Conservation (phyloP, 2,888 invertebrate genomes). For the Cyclophora punctaria region DNA sequence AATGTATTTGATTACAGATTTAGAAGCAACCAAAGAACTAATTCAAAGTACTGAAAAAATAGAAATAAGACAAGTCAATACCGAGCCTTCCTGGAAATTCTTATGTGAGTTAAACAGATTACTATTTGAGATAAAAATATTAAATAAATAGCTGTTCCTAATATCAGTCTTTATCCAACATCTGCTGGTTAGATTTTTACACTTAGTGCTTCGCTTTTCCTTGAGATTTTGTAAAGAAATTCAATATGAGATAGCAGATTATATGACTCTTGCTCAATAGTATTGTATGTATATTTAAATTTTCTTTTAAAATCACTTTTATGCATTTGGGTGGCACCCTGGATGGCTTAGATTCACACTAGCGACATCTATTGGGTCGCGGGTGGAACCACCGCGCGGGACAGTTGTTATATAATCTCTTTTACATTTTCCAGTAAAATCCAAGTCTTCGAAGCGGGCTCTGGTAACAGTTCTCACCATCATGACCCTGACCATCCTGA, state of each 20-base stretch:
- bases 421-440: constrained; percentile 30
- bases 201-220: too few relatives aligned
- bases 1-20: too few relatives aligned
- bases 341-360: too few relatives aligned
- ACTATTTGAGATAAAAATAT: too few relatives aligned
- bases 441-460: constrained; percentile 40
- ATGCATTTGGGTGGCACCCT: too few relatives aligned
- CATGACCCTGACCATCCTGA: constrained; percentile 46
- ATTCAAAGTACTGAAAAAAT: neutral
- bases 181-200: too few relatives aligned
- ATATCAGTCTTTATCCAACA: too few relatives aligned
- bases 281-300: neutral
- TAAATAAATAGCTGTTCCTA: too few relatives aligned
- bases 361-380: too few relatives aligned
- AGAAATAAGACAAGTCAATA: neutral
- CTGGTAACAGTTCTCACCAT: constrained; percentile 29
- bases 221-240: too few relatives aligned
- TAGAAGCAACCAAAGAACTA: too few relatives aligned
- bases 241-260: neutral
- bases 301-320: neutral
- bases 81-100: constrained; percentile 35
- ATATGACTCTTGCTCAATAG: neutral
- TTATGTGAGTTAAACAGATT: constrained; percentile 29
- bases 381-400: too few relatives aligned
- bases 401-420: neutral